Evolutionary conservation across 2,113 vertebrate species (phyloP), one percentile per base, ranked within the genome.

Genomic region (Mastomys coucha): DNA sequence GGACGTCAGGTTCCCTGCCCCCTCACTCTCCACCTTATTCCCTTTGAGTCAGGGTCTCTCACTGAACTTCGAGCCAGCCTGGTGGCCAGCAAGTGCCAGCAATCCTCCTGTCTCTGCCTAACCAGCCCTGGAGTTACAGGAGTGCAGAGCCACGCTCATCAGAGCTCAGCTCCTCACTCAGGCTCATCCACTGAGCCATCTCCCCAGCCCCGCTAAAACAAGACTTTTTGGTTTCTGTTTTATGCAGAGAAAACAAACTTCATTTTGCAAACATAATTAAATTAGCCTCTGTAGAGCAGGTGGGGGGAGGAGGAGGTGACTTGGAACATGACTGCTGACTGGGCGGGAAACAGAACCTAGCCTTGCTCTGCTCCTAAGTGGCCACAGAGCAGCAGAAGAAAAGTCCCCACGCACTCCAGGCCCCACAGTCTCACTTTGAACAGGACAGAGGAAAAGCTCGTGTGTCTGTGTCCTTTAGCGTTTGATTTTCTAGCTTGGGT

Each of bases 321-420:
- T 49, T 16, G 45, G 70, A 69, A 33, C n/a, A n/a, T 26, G 49
- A 17, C 2, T 9, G 1, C 0, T 93, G 76, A 17, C 33, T 36
- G 92, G 82, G 77, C 77, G 93, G 86, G 88, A 95, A 93, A 75
- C 10, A 84, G 39, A 78, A 3, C 9, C 13, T 1, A 16, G 78
- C 76, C 87, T 70, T 17, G 2, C n/a, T 45, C 70, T 63, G 91
- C 87, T 87, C 39, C 89, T 45, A 12, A 60, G 20, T 22, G 75
- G 67, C 51, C 28, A n/a, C 53, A 53, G 53, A 2, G 72, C 42
- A 82, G 60, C 56, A n/a, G 86, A 49, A 85, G 84, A 94, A 75
- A 94, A 96, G 78, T 86, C 81, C 91, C 89, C 91, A 69, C 87
- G 63, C 56, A 70, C 89, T 75, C 16, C 1, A 14, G 31, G 86